A percentile compares a stretch with the other conserved stretches of the same genome.
Evolutionary conservation across 2,888 invertebrate species (phyloP).

Genomic region (Elysia crispata): DNA sequence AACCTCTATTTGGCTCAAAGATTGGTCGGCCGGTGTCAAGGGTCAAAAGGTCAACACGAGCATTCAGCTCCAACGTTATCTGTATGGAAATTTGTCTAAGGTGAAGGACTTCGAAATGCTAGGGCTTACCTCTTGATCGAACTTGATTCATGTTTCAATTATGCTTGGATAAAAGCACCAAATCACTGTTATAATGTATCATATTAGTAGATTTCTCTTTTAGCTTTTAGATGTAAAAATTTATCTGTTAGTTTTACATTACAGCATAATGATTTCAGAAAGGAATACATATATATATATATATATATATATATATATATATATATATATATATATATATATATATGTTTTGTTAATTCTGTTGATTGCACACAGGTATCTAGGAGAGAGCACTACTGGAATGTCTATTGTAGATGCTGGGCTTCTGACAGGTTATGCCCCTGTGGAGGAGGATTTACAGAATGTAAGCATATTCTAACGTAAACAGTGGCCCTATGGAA

Average conservation of each 20-base stretch:
- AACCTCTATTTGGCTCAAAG: conserved; percentile 39
- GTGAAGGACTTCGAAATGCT: not conserved
- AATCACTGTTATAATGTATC: too few relatives aligned
- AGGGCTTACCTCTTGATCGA: not conserved
- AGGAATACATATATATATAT: too few relatives aligned
- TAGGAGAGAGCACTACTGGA: conserved; percentile 56
- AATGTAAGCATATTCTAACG: conserved; percentile 50
- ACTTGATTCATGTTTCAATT: too few relatives aligned
- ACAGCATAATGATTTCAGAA: too few relatives aligned
- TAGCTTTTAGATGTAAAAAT: too few relatives aligned
- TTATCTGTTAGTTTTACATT: too few relatives aligned
- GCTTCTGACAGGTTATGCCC: conserved; percentile 62
- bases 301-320: too few relatives aligned
- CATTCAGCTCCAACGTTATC: conserved; percentile 55
- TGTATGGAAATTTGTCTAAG: conserved; percentile 59
- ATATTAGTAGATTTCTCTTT: too few relatives aligned
- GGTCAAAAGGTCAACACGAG: conserved; percentile 41
- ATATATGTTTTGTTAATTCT: too few relatives aligned
- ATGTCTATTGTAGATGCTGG: conserved; percentile 66
- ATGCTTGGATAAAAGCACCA: too few relatives aligned
- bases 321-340: too few relatives aligned
- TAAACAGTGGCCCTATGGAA: too few relatives aligned
- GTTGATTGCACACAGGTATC: conserved; percentile 53
- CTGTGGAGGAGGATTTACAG: conserved; percentile 58
- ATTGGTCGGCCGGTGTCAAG: conserved; percentile 43